Evolutionary conservation across 2,797 vertebrate species (phyloP).

Genomic region (Cossypha niveicapilla): DNA sequence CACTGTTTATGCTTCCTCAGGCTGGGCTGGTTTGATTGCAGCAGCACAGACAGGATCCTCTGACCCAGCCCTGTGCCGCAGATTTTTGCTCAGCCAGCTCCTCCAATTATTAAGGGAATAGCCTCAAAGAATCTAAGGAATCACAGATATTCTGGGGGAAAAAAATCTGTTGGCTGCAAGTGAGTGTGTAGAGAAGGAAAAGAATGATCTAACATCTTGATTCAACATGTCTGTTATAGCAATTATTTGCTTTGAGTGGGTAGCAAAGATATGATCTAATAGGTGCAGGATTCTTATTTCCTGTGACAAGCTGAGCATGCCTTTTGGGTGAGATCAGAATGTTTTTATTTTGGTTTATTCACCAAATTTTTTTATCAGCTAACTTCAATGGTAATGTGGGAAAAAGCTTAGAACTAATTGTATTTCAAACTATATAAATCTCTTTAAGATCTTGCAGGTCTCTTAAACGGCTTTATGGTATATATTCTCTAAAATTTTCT

Average conservation of each 20-base stretch:
- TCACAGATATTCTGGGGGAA: constrained; percentile 52
- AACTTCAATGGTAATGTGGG: background rate
- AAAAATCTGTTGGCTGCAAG: constrained; percentile 25
- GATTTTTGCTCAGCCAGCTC: background rate
- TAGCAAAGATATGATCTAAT: constrained; percentile 52
- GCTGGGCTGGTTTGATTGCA: background rate
- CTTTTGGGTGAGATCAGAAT: constrained; percentile 20
- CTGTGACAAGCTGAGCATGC: constrained; percentile 2
- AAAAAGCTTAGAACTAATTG: background rate
- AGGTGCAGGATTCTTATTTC: constrained; percentile 17
- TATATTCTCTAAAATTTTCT: background rate
- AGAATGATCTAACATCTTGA: constrained; percentile 28
- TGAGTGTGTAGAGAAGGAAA: background rate
- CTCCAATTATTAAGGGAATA: constrained; percentile 40
- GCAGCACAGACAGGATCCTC: background rate
- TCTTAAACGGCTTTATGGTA: background rate
- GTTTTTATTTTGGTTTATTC: constrained; percentile 46
- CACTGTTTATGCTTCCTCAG: background rate
- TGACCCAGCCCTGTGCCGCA: background rate
- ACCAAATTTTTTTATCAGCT: background rate
- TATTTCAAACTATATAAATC: background rate
- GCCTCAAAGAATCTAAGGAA: constrained; percentile 62
- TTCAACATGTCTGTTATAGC: constrained; percentile 30
- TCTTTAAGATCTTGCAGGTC: background rate
- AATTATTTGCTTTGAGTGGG: constrained; percentile 16